Conservation (phyloP, 2,113 vertebrate species). For the Urocolius indicus region DNA sequence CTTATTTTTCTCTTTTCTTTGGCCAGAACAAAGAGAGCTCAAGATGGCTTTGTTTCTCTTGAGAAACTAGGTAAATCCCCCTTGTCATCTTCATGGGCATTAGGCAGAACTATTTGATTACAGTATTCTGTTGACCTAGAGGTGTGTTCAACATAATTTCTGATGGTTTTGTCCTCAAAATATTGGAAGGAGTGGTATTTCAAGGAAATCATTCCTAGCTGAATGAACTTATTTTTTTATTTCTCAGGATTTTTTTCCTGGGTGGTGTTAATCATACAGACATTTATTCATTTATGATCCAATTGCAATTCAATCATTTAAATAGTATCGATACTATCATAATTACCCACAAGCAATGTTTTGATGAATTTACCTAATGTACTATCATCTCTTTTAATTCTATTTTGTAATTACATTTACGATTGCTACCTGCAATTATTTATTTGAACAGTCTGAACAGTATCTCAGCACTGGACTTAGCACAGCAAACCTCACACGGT, state of each 20-base stretch:
- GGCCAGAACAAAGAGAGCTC: neutral
- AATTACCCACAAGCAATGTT: neutral
- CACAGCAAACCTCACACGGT: neutral
- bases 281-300: neutral
- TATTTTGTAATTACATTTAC: neutral
- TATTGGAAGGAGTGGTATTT: neutral
- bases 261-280: neutral
- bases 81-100: neutral
- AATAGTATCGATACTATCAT: neutral
- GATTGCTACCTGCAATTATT: neutral
- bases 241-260: neutral
- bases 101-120: neutral
- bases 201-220: neutral
- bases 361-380: neutral
- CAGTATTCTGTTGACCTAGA: neutral
- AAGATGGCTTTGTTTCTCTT: neutral
- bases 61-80: neutral
- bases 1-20: neutral
- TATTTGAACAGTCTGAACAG: neutral
- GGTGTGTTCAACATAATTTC: neutral
- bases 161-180: neutral
- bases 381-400: neutral
- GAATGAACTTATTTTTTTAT: neutral
- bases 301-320: neutral
- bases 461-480: neutral